Base-by-base conservation (phyloP, 2,888 invertebrate species). In the Volucella bombylans region DNA sequence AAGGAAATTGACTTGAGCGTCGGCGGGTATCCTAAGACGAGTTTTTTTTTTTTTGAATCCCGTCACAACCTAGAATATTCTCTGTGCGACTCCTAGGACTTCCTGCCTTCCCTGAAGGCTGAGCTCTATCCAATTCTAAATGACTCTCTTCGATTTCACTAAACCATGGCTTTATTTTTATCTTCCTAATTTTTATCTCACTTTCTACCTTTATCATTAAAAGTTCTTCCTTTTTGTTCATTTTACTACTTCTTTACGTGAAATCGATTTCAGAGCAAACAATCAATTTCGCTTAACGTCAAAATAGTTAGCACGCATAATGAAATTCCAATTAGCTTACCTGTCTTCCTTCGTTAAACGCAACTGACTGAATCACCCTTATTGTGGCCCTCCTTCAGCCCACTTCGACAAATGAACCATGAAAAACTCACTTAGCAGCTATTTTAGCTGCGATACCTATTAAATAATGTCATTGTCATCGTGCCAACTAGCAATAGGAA, bases 391-490 rank as follows among this genome's bases (percentile, higher is more conserved):
- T 6, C 47, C n/a, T 11, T 57, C 39, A 31, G 2, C 68, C 59
- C 64, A 47, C 43, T 45, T 38, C 65, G 59, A 61, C 74, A 54
- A 80, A 74, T 80, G 80, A 83, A 76, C 74, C 83, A 80, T 80
- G 80, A 83, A 83, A 79, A 68, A 76, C 73, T 62, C 83, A 81
- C 81, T 81, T 81, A 85, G 68, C 85, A 81, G 81, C 85, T 81
- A 83, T 83, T 83, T 71, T 47, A 74, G 69, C 79, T 55, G 41
- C 62, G 81, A 80, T 83, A 69, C 45, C 81, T 54, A 85, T 85
- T 85, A 85, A 85, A 85, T 85, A 81, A 85, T 85, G 85, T 85
- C 81, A 85, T 85, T 81, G 81, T 81, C 85, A 85, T 77, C 85
- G 85, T 85, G 85, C 81, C 81, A 85, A 81, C 68, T 62, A 76